Evolutionary conservation across 2,113 vertebrate genomes (phyloP).

Genomic region (Tenrec ecaudatus): DNA sequence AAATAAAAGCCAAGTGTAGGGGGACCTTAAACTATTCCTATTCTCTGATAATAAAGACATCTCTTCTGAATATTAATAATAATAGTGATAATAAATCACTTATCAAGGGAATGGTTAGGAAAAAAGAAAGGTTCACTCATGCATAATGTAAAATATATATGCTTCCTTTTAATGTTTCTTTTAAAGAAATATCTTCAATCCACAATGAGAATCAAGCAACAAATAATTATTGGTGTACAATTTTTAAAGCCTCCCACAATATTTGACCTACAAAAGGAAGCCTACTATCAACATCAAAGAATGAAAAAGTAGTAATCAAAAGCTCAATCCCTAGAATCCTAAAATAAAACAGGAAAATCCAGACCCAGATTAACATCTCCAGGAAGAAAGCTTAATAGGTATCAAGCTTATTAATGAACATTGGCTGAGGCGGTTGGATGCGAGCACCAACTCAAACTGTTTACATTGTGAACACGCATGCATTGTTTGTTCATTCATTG

Average conservation of each 20-base stretch:
- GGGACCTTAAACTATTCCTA: background rate
- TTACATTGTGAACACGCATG: too few relatives aligned
- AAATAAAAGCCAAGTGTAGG: background rate
- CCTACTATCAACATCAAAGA: background rate
- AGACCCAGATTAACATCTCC: too few relatives aligned
- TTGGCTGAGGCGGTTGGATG: too few relatives aligned
- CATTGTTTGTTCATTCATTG: too few relatives aligned
- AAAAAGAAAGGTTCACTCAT: background rate
- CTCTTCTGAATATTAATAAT: background rate
- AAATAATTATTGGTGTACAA: background rate
- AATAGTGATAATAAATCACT: background rate
- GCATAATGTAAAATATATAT: background rate
- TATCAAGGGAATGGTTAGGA: background rate
- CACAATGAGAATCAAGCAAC: background rate
- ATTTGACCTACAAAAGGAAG: background rate
- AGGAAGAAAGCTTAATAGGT: background rate
- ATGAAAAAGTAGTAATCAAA: background rate
- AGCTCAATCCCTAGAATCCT: background rate
- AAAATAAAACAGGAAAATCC: background rate
- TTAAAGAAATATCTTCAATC: background rate
- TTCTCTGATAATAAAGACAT: constrained; percentile 5
- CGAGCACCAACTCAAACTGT: too few relatives aligned
- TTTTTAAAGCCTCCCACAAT: background rate
- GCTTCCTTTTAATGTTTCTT: background rate
- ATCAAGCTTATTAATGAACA: too few relatives aligned